phyloP scores from a whole-genome alignment of 2,113 vertebrate species.

The Protobothrops flavoviridis region DNA sequence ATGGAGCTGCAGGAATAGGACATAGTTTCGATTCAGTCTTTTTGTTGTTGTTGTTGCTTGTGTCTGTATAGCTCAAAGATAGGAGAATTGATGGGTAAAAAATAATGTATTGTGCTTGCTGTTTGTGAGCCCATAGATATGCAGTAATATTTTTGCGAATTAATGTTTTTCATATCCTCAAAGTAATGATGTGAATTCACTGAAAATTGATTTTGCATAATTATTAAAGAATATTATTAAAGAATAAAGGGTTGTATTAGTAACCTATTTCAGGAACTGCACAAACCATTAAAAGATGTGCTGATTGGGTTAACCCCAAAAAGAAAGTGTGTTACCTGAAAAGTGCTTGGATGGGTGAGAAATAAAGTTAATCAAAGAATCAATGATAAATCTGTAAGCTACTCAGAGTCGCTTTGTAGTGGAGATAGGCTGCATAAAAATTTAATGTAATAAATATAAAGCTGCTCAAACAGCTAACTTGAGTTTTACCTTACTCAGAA shows the following conservation, averaged over 20 bases:
- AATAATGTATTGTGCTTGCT: background rate
- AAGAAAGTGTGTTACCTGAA: background rate
- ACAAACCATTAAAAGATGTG: background rate
- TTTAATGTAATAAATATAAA: background rate
- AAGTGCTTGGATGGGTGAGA: background rate
- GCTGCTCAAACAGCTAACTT: background rate
- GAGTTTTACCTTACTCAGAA: too few species aligned
- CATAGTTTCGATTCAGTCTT: background rate
- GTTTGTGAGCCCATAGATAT: background rate
- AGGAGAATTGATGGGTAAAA: background rate
- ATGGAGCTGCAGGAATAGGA: background rate
- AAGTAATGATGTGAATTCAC: background rate
- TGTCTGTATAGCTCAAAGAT: background rate
- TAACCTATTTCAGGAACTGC: background rate
- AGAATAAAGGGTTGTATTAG: background rate
- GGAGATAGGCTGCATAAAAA: background rate
- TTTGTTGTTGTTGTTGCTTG: background rate
- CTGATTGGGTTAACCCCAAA: background rate
- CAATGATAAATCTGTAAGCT: background rate
- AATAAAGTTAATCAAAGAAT: background rate
- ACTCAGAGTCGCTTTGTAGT: background rate
- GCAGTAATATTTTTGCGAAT: background rate
- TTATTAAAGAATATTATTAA: background rate
- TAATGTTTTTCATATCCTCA: background rate
- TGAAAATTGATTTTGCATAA: background rate